A percentile compares a stretch with the other conserved stretches of the same genome.
These are phyloP conservation scores for Hybognathus amarus DNA, from an alignment of 2,797 vertebrate genomes.

Conservation along the genomic window DNA sequence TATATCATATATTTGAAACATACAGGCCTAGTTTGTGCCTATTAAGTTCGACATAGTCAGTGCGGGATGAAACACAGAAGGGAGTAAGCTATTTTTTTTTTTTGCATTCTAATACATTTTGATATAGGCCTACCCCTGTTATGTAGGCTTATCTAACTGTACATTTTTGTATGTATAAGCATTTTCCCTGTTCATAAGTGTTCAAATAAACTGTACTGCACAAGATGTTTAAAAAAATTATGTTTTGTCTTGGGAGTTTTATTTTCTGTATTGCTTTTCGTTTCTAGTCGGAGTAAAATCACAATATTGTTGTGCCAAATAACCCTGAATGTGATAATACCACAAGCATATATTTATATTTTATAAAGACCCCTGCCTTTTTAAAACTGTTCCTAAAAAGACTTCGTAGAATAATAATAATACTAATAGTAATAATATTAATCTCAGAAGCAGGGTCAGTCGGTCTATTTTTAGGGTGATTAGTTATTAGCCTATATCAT, in stretches of 20 bases:
- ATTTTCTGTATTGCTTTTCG: background rate
- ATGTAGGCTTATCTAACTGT: background rate
- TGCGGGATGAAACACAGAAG: slow-evolving; percentile 7
- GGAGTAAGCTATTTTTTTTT: background rate
- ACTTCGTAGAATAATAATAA: background rate
- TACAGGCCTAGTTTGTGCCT: background rate
- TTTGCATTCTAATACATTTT: background rate
- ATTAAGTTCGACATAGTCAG: background rate
- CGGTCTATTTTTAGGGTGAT: no score
- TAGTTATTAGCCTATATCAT: no score
- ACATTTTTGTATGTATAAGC: background rate
- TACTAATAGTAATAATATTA: background rate
- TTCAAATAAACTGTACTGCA: slow-evolving; percentile 15
- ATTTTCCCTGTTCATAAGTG: background rate
- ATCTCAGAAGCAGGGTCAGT: background rate
- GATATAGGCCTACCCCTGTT: background rate
- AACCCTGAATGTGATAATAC: background rate
- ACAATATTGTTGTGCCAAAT: background rate
- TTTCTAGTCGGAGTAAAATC: background rate
- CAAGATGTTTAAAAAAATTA: background rate
- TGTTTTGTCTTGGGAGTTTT: background rate
- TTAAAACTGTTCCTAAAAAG: background rate
- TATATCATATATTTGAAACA: background rate
- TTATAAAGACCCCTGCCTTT: background rate
- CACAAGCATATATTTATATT: background rate